phyloP scores from a whole-genome alignment of 2,797 vertebrate species.

The Enteromius radiatus region DNA sequence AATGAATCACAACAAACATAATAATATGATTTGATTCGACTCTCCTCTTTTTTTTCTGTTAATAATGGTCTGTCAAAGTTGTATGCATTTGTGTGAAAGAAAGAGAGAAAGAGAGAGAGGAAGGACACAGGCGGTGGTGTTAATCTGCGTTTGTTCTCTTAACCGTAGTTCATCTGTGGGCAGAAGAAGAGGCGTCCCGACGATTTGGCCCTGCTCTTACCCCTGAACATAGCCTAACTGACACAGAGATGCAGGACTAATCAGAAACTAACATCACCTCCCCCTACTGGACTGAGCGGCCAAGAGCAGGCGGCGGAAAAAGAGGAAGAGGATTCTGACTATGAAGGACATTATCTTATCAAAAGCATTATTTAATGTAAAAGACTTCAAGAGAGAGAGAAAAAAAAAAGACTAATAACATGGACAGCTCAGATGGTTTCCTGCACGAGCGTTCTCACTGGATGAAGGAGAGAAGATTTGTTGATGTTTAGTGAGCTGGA shows the following conservation, averaged over 20 bases:
- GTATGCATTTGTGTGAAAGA: slow-evolving; percentile 40
- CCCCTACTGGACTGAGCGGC: slow-evolving; percentile 56
- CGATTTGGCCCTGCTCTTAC: slow-evolving; percentile 76
- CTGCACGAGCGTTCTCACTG: slow-evolving; percentile 53
- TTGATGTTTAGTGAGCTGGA: slow-evolving; percentile 67
- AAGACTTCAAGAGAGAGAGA: slow-evolving; percentile 67
- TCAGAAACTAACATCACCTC: slow-evolving; percentile 76
- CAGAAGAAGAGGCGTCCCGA: slow-evolving; percentile 80
- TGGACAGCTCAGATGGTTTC: slow-evolving; percentile 56
- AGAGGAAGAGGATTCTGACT: slow-evolving; percentile 57
- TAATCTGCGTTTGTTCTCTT: slow-evolving; percentile 81
- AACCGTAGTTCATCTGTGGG: slow-evolving; percentile 83
- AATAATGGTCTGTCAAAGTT: slow-evolving; percentile 24
- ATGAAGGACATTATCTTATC: slow-evolving; percentile 71
- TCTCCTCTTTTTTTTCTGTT: not conserved
- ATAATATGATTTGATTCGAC: not conserved
- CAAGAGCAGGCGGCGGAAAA: slow-evolving; percentile 56
- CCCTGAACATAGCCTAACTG: slow-evolving; percentile 78
- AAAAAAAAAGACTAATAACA: slow-evolving; percentile 42
- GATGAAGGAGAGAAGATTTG: slow-evolving; percentile 65
- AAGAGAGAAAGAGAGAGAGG: slow-evolving; percentile 31
- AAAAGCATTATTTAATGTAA: slow-evolving; percentile 79
- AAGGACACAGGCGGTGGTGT: slow-evolving; percentile 65
- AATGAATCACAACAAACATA: slow-evolving; percentile 14
- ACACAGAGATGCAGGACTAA: slow-evolving; percentile 79